phyloP scores from a whole-genome alignment of 2,113 vertebrate genomes.

The Stegastes partitus region DNA sequence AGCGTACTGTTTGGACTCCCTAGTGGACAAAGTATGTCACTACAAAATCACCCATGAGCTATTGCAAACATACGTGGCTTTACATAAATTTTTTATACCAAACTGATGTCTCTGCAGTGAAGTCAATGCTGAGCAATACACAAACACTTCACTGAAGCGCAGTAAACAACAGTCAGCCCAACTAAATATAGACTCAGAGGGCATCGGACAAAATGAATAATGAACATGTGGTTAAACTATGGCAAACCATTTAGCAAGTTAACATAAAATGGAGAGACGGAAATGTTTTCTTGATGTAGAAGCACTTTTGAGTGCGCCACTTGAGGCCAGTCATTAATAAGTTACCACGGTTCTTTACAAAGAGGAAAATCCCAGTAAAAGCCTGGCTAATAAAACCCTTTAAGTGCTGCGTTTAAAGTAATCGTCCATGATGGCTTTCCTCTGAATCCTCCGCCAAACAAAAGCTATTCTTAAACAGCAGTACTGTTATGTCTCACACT shows the following conservation, averaged over 20 bases:
- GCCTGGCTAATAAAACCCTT: slow-evolving; percentile 1
- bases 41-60: not conserved
- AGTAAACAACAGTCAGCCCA: not conserved
- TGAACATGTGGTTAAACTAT: too few species aligned
- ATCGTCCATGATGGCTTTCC: slow-evolving; percentile 1
- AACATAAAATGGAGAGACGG: not conserved
- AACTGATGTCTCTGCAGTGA: not conserved
- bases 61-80: not conserved
- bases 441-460: slow-evolving; percentile 31
- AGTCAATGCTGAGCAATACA: not conserved
- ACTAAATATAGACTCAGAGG: not conserved
- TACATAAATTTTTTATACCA: too few species aligned
- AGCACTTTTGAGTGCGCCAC: not conserved
- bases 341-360: not conserved
- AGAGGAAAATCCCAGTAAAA: slow-evolving; percentile 25
- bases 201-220: not conserved
- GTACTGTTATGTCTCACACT: slow-evolving; percentile 32
- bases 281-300: not conserved
- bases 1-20: too few species aligned
- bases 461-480: slow-evolving; percentile 39
- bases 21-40: not conserved
- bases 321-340: not conserved
- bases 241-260: not conserved
- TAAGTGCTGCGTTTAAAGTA: slow-evolving; percentile 19
- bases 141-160: not conserved